These are phyloP conservation scores for Mnemiopsis leidyi DNA, from an alignment of 37 sponge, comb jelly and placozoan genomes.

Conservation along the genomic window DNA sequence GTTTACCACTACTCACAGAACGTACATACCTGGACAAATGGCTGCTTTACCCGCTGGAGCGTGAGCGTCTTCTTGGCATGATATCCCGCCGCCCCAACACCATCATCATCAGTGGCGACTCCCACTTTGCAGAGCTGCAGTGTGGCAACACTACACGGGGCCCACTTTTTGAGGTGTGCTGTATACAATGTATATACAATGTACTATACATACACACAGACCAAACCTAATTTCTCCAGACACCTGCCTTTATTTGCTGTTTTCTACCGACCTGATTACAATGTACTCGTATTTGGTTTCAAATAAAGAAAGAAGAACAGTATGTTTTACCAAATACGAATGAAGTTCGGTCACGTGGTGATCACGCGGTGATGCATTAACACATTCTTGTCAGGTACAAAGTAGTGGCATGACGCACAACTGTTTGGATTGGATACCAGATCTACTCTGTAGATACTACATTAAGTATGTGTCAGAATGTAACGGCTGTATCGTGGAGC, in stretches of 20 bases:
- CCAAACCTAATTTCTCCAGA: too few species aligned
- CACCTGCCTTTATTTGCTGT: too few species aligned
- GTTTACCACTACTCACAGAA: constrained; percentile 45
- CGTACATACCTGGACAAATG: constrained; percentile 5
- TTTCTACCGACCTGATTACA: too few species aligned
- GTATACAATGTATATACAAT: too few species aligned
- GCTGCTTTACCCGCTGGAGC: constrained; percentile 53
- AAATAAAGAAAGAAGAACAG: too few species aligned
- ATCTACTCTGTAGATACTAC: constrained; percentile 25
- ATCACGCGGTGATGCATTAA: too few species aligned
- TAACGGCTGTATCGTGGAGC: background rate
- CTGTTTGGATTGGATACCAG: constrained; percentile 57
- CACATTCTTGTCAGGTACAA: constrained; percentile 48
- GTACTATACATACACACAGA: too few species aligned
- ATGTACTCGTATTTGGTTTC: too few species aligned
- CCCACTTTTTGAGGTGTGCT: constrained; percentile 57
- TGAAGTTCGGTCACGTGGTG: too few species aligned
- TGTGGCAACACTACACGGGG: constrained; percentile 31
- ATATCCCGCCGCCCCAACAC: constrained; percentile 53
- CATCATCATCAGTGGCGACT: constrained; percentile 54
- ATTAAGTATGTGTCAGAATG: constrained; percentile 14
- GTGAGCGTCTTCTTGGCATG: constrained; percentile 22
- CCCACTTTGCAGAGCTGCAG: constrained; percentile 41
- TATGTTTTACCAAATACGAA: too few species aligned
- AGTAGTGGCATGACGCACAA: constrained; percentile 65